Base-by-base conservation (phyloP, 2,113 vertebrate species). In the Eurystomus gularis region DNA sequence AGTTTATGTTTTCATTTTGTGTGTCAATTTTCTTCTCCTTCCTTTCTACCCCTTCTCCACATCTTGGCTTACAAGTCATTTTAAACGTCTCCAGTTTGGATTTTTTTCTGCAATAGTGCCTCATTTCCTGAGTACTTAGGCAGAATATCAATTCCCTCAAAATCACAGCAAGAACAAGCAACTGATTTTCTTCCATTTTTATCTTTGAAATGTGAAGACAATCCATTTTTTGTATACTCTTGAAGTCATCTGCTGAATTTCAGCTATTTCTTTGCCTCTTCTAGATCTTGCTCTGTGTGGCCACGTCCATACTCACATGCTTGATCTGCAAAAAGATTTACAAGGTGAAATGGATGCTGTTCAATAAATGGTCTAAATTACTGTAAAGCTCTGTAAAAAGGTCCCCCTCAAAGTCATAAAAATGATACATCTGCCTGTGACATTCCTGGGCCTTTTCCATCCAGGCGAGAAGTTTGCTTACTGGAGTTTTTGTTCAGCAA, bases 361-460 rank as follows among this genome's bases (percentile, higher is more conserved):
- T 60, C 62, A 54, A 93, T 52, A 90, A 93, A 93, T 15, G 48
- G 4, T 4, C 73, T 60, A 65, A 85, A 82, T 58, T 46, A 42
- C 54, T 44, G 61, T 62, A 64, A 75, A 86, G 19, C 48, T 60
- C 62, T 60, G 40, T 52, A 24, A 77, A 87, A 89, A 72, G 35
- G 48, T 94, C 83, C 77, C 46, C 64, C 33, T n/a, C 57, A 90
- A 95, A 89, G 62, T 7, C 86, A 88, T 97, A 96, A 96, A 97
- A 97, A 89, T 93, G 89, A 91, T 93, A 37, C 76, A 94, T 94
- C 89, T 76, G 24, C 76, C 90, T 24, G 7, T 26, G 89, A 93
- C 66, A 86, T 94, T 90, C 75, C 81, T 73, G 46, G 54, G 33
- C 11, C 52, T 92, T 95, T 96, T 91, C 75, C 87, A 88, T 7